A percentile compares a stretch with the other conserved stretches of the same genome.
Evolutionary conservation across 2,113 vertebrate genomes (phyloP).

Genomic region (Ellobius talpinus): DNA sequence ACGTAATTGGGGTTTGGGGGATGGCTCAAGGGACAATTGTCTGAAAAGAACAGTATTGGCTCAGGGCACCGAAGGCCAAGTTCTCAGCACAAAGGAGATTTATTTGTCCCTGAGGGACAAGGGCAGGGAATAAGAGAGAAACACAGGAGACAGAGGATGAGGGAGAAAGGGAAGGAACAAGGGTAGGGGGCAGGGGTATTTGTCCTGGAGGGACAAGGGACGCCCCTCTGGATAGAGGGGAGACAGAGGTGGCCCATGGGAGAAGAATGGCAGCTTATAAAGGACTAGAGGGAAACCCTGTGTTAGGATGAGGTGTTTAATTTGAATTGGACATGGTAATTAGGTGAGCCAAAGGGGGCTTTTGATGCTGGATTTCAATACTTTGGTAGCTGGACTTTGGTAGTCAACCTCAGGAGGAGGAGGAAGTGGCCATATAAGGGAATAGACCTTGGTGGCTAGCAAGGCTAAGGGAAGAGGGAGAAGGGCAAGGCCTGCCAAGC

Average conservation of each 20-base stretch:
- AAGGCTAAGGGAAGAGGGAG: not conserved
- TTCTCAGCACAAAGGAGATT: not conserved
- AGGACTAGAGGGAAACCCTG: not conserved
- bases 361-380: not conserved
- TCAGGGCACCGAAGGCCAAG: not conserved
- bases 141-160: not conserved
- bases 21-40: not conserved
- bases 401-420: not conserved
- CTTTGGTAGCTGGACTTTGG: not conserved
- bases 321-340: not conserved
- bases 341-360: not conserved
- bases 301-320: not conserved
- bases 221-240: not conserved
- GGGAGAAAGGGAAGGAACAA: not conserved
- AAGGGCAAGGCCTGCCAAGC: not conserved
- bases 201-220: not conserved
- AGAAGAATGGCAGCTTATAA: not conserved
- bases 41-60: not conserved
- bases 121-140: not conserved
- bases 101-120: not conserved
- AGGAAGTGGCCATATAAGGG: not conserved
- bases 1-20: not conserved
- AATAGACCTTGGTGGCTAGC: not conserved
- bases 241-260: not conserved
- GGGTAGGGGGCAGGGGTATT: not conserved